A percentile compares a stretch with the other conserved stretches of the same genome.
Conservation (phyloP, 2,797 vertebrate genomes). For the Ceyx erithaca region DNA sequence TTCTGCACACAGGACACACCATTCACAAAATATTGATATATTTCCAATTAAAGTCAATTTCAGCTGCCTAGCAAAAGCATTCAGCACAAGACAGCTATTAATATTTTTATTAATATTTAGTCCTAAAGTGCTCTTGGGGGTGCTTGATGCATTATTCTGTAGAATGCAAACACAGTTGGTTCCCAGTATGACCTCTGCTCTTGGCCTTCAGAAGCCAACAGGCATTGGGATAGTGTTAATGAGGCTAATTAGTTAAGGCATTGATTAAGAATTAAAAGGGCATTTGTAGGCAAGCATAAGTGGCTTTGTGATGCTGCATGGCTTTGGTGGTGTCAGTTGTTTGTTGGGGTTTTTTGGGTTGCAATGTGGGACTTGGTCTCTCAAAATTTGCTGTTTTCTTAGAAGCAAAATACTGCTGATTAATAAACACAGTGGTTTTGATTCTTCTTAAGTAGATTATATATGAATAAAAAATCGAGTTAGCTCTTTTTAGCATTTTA, state of each 20-base stretch:
- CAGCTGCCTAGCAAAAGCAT: neutral
- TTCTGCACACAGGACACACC: neutral
- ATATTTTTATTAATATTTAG: neutral
- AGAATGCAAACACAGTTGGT: conserved; percentile 23
- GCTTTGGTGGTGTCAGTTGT: neutral
- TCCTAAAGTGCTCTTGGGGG: neutral
- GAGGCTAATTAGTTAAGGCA: neutral
- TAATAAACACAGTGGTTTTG: neutral
- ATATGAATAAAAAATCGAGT: neutral
- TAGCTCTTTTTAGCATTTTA: neutral
- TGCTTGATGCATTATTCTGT: neutral
- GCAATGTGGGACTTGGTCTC: neutral
- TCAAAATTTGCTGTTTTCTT: neutral
- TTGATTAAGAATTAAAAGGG: neutral
- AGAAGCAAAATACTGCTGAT: neutral
- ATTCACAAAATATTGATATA: neutral
- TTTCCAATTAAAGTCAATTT: conserved; percentile 33
- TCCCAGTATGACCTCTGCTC: conserved; percentile 8
- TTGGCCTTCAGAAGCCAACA: conserved; percentile 19
- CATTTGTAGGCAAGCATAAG: neutral
- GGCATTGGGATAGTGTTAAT: neutral
- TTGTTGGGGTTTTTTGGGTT: neutral
- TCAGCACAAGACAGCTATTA: conserved; percentile 18
- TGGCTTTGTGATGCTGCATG: neutral
- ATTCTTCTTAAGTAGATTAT: neutral